phyloP scores from a whole-genome alignment of 2,113 vertebrate species.

The Aplodontia rufa region DNA sequence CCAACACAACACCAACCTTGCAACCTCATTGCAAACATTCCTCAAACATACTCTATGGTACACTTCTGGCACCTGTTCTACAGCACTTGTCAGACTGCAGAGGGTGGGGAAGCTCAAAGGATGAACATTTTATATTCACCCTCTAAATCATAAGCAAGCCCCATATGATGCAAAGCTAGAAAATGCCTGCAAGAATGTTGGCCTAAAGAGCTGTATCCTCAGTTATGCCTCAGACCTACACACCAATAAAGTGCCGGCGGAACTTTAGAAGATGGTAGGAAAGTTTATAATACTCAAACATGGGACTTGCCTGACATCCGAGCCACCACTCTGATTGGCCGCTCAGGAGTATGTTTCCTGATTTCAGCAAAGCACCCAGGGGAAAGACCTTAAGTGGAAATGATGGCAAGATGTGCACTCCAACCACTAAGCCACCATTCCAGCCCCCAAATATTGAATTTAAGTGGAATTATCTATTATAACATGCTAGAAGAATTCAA shows the following conservation, averaged over 20 bases:
- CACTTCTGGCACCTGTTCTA: background rate
- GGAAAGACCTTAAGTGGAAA: background rate
- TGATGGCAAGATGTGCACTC: no score
- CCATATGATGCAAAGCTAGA: background rate
- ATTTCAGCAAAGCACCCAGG: background rate
- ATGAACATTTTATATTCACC: background rate
- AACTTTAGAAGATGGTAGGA: background rate
- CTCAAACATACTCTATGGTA: background rate
- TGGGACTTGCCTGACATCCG: background rate
- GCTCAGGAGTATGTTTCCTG: background rate
- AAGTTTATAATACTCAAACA: background rate
- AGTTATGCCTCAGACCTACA: background rate
- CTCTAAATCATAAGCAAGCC: background rate
- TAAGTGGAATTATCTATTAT: background rate
- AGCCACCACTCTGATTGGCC: background rate
- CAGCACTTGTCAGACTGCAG: background rate
- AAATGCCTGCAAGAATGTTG: background rate
- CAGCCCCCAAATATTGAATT: background rate
- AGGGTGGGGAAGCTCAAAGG: background rate
- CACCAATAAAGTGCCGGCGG: background rate
- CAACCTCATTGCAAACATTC: background rate
- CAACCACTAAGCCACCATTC: no score
- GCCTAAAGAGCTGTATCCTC: background rate
- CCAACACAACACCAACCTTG: background rate
- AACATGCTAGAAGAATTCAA: background rate